Evolutionary conservation across 2,888 invertebrate species (phyloP), one percentile per base, ranked within the genome.

Genomic region (Steromphala cineraria): DNA sequence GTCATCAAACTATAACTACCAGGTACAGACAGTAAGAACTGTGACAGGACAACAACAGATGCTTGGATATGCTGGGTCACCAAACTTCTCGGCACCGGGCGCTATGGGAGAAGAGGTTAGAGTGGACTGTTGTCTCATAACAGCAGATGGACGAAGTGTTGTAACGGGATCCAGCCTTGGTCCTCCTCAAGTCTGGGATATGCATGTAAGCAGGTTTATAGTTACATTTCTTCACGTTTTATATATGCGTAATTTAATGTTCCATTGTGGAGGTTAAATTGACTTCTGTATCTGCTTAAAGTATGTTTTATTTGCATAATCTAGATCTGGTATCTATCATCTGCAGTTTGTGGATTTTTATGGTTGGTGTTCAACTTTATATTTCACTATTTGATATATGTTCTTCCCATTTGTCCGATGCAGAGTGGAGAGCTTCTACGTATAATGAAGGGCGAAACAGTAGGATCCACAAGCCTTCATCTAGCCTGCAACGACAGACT

Each of bases 101-200:
- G 90, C 89, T 31, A 90, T 92, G n/a, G 89, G 92, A 0, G 93
- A 93, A 81, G 93, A 93, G 83, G 92, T 93, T 36, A 80, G 92
- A 4, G 93, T 93, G 0, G 93, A 93, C 84, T 93, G 93, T 78
- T 91, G 92, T 77, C 85, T 93, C 75, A 90, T 93, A 86, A 91
- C 92, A 0, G 83, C 84, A 24, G 91, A 93, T 81, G 92, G 93
- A 21, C 82, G 89, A 5, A 91, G 90, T 84, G 93, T 93, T 0
- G 89, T 93, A 53, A 93, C 93, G 2, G 93, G 93, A 3, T 93
- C 93, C 28, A 90, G 90, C 78, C 87, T 90, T 10, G 93, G 93
- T 52, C 93, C 93, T 46, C 93, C 93, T 17, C 93, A 93, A 90
- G 91, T 93, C 52, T 93, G 93, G 93, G 92, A 93, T 81, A 92